phyloP scores from a whole-genome alignment of 2,888 invertebrate species.

The Idaea aversata region DNA sequence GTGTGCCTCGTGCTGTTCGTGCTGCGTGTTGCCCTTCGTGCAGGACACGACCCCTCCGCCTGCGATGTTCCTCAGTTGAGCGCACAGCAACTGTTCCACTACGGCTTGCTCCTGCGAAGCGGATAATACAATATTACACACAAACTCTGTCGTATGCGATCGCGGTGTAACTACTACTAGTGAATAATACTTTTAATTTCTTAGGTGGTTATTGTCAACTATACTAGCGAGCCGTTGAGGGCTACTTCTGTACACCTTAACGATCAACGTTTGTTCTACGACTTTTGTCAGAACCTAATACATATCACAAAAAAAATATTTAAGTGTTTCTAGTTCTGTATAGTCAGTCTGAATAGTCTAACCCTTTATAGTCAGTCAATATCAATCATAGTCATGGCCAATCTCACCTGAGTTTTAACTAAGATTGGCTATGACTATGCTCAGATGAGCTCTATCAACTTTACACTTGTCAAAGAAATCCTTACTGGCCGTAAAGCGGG shows the following conservation, averaged over 20 bases:
- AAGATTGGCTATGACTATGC: too few species aligned
- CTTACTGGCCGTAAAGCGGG: slow-evolving; percentile 92
- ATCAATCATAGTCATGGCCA: background rate
- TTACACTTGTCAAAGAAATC: slow-evolving; percentile 88
- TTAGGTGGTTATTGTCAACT: too few species aligned
- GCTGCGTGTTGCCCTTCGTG: slow-evolving; percentile 20
- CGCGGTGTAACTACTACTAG: too few species aligned
- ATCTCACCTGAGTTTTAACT: too few species aligned
- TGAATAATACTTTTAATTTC: too few species aligned
- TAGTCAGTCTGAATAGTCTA: background rate
- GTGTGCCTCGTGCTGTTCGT: slow-evolving; percentile 31
- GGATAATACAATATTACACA: background rate
- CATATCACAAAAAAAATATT: too few species aligned
- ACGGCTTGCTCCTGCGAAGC: slow-evolving; percentile 64
- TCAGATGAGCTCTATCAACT: slow-evolving; percentile 79
- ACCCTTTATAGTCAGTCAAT: background rate
- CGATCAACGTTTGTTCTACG: too few species aligned
- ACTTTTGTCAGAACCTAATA: too few species aligned
- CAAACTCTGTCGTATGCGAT: too few species aligned
- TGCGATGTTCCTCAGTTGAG: slow-evolving; percentile 36
- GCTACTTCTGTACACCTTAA: too few species aligned
- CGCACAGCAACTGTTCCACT: slow-evolving; percentile 63
- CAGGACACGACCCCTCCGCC: slow-evolving; percentile 19
- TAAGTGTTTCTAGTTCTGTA: too few species aligned
- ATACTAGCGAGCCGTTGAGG: too few species aligned